These are phyloP conservation scores for Odocoileus hemionus DNA, from an alignment of 2,113 vertebrate genomes.

Conservation along the genomic window DNA sequence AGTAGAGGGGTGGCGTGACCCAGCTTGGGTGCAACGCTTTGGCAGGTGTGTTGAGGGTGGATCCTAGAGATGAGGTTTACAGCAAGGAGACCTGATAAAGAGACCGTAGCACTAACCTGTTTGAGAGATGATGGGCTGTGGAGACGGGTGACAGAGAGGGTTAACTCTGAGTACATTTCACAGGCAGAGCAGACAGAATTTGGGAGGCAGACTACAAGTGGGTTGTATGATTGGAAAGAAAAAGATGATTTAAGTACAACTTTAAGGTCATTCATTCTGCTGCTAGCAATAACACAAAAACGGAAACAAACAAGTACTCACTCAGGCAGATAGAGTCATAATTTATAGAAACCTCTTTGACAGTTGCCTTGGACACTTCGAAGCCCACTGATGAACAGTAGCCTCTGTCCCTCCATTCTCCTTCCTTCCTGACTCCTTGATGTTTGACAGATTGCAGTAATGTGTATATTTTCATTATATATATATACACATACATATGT, in stretches of 20 bases:
- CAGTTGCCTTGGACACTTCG: neutral
- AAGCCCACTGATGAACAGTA: neutral
- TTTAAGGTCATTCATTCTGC: neutral
- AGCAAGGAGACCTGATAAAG: neutral
- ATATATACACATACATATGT: neutral
- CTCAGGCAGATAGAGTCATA: neutral
- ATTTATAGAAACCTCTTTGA: neutral
- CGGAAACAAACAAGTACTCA: neutral
- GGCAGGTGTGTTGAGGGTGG: neutral
- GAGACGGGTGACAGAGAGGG: neutral
- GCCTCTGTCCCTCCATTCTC: neutral
- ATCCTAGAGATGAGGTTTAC: too few species aligned
- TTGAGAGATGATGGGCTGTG: neutral
- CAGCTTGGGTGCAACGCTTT: neutral
- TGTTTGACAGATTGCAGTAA: neutral
- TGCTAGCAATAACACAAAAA: neutral
- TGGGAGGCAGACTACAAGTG: neutral
- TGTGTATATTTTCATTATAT: neutral
- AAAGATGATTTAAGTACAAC: neutral
- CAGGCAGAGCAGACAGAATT: neutral
- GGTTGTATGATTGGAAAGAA: neutral
- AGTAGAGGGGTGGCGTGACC: fast-evolving
- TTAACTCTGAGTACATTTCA: neutral
- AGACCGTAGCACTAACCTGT: neutral
- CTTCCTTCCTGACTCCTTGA: neutral